phyloP scores from a whole-genome alignment of 2,797 vertebrate genomes.

The Loriculus beryllinus region DNA sequence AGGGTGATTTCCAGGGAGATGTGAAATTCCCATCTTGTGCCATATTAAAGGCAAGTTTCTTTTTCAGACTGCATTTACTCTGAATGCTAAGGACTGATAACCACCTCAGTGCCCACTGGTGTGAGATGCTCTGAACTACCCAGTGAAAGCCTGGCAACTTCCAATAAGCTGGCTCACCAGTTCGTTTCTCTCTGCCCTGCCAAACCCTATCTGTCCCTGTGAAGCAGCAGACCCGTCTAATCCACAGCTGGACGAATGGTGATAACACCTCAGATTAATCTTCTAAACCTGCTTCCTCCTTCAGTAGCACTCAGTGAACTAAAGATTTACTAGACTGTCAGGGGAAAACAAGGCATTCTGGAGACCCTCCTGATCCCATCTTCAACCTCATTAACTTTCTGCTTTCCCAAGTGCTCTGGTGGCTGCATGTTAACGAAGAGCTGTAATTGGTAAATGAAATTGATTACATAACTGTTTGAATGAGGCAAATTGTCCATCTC shows the following conservation, averaged over 20 bases:
- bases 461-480: constrained; percentile 42
- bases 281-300: background rate
- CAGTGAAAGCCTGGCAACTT: background rate
- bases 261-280: background rate
- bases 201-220: background rate
- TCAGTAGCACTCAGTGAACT: background rate
- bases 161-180: background rate
- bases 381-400: constrained; percentile 57
- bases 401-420: background rate
- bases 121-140: background rate
- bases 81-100: background rate
- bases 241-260: background rate
- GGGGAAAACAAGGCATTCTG: background rate
- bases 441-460: constrained; percentile 61
- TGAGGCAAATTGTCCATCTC: constrained; percentile 40
- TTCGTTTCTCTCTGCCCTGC: background rate
- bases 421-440: background rate
- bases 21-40: background rate
- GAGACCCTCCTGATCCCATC: constrained; percentile 48
- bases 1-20: background rate
- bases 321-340: constrained; percentile 57
- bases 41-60: background rate
- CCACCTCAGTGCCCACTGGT: background rate
- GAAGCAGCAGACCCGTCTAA: background rate
- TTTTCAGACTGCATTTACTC: background rate